Evolutionary conservation across 2,113 vertebrate genomes (phyloP), one percentile per base, ranked within the genome.

Genomic region (Deroptyus accipitrinus): DNA sequence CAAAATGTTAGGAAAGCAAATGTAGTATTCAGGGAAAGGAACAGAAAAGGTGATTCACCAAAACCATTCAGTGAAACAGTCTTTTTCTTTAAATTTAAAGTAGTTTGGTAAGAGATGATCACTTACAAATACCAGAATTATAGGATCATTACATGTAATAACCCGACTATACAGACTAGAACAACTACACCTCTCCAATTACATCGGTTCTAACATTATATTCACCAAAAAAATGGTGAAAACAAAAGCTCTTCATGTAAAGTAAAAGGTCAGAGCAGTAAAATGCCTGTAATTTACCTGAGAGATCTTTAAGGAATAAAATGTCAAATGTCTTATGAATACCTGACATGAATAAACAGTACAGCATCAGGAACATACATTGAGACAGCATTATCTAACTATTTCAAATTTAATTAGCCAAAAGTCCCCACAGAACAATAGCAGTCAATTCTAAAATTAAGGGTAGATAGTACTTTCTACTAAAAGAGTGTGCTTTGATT

Each of bases 1-100:
- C 88, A 97, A 95, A 95, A 94, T 94, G 84, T 94, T 85, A 95
- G 88, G 91, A 95, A 96, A 92, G 84, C 70, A 97, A 94, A 95
- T 90, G 86, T 74, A 52, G 57, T 59, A 86, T 72, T 86, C 64
- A 92, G 84, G 49, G 68, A 85, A 89, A 95, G 27, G 64, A 90
- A 90, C 28, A 54, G 73, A 77, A 91, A 92, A 93, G 42, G 73
- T 91, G 91, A 94, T 85, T 95, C 93, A 92, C 92, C 42, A 83
- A 88, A 93, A 79, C 28, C 57, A 69, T 95, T 94, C 82, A 76
- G 93, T 75, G 83, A 93, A 96, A 90, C 42, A 86, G 41, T 74
- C 83, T 37, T 37, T 59, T 92, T 76, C 74, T 95, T 88, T 78
- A 93, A 80, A 95, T 94, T 77, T 95, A 57, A 94, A 76, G 90